Evolutionary conservation across 2,113 vertebrate species (phyloP).

Genomic region (Microtus ochrogaster): DNA sequence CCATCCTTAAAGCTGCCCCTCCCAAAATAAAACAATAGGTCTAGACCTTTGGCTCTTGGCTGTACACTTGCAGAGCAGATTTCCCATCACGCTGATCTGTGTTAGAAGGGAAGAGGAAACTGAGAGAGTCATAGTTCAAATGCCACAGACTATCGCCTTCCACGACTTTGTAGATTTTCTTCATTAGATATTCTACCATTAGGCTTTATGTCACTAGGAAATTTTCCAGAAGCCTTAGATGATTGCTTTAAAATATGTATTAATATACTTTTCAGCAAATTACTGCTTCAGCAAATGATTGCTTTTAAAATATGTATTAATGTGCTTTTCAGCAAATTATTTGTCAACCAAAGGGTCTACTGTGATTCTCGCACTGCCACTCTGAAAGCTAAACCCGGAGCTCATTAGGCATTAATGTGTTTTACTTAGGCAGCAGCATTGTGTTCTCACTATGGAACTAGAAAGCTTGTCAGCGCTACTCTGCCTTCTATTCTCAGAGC

Average conservation of each 20-base stretch:
- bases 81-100: not conserved
- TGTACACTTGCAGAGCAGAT: not conserved
- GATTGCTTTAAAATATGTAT: not conserved
- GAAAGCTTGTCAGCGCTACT: not conserved
- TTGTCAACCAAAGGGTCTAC: not conserved
- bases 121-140: not conserved
- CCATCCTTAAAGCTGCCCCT: conserved; percentile 6
- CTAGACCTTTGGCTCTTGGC: not conserved
- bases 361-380: not conserved
- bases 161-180: not conserved
- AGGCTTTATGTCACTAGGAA: not conserved
- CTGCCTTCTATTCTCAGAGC: not conserved
- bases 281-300: not conserved
- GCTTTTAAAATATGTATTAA: not conserved
- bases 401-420: not conserved
- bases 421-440: not conserved
- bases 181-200: not conserved
- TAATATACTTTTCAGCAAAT: not conserved
- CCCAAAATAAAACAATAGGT: not conserved
- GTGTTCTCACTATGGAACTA: not conserved
- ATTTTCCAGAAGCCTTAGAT: not conserved
- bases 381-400: not conserved
- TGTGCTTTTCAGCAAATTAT: not conserved
- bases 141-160: not conserved
- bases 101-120: accelerated